Percentiles rank a stretch among this genome's conserved stretches.
Evolutionary conservation across 2,797 vertebrate genomes (phyloP).

Genomic region (Acropternis orthonyx): DNA sequence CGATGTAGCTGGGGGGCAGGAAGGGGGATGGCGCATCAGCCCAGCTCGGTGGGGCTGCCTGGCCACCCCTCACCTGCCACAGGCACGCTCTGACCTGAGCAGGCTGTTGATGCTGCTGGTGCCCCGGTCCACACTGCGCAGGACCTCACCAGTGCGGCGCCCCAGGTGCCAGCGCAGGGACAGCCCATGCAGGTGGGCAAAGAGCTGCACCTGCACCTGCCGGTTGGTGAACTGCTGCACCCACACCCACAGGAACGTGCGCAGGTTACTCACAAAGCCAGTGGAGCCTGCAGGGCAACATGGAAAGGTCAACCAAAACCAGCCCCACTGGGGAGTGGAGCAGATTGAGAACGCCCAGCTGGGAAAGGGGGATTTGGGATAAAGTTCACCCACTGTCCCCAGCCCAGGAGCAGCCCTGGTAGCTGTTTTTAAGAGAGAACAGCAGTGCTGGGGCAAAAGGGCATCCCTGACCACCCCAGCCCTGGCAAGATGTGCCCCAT

Average conservation of each 20-base stretch:
- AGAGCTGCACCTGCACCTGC: constrained; percentile 87
- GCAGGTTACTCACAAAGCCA: constrained; percentile 91
- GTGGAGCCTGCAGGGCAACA: constrained; percentile 76
- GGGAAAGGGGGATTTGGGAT: neutral
- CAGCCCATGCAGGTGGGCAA: constrained; percentile 87
- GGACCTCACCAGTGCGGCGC: constrained; percentile 91
- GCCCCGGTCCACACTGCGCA: constrained; percentile 91
- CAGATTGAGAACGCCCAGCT: neutral
- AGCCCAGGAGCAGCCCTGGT: neutral
- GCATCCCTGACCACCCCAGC: neutral
- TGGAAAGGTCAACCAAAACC: fast-evolving
- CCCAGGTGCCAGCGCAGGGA: constrained; percentile 94
- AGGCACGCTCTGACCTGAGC: constrained; percentile 80
- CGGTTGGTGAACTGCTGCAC: constrained; percentile 95
- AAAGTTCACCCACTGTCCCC: fast-evolving
- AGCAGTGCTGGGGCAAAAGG: neutral
- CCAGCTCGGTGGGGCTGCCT: fast-evolving
- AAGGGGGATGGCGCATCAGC: neutral
- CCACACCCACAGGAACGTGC: constrained; percentile 92
- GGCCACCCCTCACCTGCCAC: fast-evolving
- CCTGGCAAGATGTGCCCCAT: fast-evolving
- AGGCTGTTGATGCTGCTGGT: constrained; percentile 91
- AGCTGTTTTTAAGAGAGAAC: neutral
- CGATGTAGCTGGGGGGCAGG: constrained; percentile 84
- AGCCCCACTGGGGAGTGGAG: fast-evolving